phyloP scores from a whole-genome alignment of 2,888 invertebrate genomes.

The Drosophila nigricruria region DNA sequence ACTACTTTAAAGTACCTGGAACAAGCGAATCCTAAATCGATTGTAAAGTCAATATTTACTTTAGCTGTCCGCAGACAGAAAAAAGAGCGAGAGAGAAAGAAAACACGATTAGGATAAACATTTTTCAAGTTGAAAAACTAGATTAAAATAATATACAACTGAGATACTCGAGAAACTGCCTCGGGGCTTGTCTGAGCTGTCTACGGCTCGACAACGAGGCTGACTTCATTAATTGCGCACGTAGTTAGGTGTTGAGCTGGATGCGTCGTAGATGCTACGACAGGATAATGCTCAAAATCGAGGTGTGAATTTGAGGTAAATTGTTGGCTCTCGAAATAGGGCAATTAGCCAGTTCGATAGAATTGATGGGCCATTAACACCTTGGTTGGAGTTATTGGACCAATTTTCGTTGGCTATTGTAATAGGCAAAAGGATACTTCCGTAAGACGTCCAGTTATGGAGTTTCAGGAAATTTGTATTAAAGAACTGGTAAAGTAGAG shows the following conservation, averaged over 20 bases:
- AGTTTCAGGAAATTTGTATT: neutral
- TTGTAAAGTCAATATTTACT: constrained; percentile 82
- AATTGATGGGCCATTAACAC: constrained; percentile 75
- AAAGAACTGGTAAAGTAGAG: neutral
- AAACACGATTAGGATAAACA: constrained; percentile 18
- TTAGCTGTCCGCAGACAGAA: constrained; percentile 21
- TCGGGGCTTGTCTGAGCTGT: constrained; percentile 43
- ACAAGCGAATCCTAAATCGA: constrained; percentile 60
- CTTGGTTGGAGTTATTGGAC: constrained; percentile 61
- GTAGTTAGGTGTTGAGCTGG: constrained; percentile 32
- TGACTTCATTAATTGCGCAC: constrained; percentile 64
- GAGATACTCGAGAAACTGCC: constrained; percentile 19
- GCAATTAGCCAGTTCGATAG: constrained; percentile 67
- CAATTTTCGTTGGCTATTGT: neutral
- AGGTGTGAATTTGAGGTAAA: constrained; percentile 77
- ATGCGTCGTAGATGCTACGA: neutral
- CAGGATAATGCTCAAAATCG: constrained; percentile 10
- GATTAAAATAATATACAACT: constrained; percentile 66
- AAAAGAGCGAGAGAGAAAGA: neutral
- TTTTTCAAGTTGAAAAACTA: constrained; percentile 51
- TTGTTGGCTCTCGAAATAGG: constrained; percentile 33
- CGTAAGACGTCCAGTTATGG: neutral
- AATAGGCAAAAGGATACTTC: neutral
- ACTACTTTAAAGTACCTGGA: constrained; percentile 41
- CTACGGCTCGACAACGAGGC: constrained; percentile 23